Conservation (phyloP, 2,113 vertebrate genomes). For the Stigmatopora argus region DNA sequence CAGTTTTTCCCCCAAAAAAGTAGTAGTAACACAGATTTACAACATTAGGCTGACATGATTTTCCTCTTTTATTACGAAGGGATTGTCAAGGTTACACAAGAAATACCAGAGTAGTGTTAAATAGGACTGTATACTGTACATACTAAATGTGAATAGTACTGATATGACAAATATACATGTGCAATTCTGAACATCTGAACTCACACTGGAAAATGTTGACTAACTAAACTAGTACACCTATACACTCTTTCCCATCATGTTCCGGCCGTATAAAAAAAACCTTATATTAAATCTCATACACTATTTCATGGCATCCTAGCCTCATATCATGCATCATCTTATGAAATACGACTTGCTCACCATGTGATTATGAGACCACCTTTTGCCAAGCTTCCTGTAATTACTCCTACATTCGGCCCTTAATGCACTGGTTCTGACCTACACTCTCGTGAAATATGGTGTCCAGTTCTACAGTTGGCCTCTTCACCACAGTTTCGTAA, state of each 20-base stretch:
- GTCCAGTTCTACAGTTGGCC: conserved; percentile 37
- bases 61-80: no score
- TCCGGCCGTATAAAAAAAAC: neutral
- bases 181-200: neutral
- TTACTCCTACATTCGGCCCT: conserved; percentile 46
- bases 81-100: no score
- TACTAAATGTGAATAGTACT: neutral
- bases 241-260: neutral
- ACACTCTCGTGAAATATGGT: conserved; percentile 61
- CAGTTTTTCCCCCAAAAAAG: no score
- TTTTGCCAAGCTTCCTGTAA: conserved; percentile 32
- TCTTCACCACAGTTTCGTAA: conserved; percentile 20
- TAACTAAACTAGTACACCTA: neutral
- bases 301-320: neutral
- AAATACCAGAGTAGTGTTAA: no score
- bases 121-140: no score
- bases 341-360: conserved; percentile 33
- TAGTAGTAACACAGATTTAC: no score
- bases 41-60: no score
- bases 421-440: conserved; percentile 68
- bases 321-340: neutral
- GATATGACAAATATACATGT: neutral
- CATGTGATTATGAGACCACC: conserved; percentile 43
- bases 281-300: conserved; percentile 14
- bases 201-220: neutral